Percentiles rank a stretch among this genome's conserved stretches.
Evolutionary conservation across 2,888 invertebrate species (phyloP).

Genomic region (Zaprionus obscuricornis): DNA sequence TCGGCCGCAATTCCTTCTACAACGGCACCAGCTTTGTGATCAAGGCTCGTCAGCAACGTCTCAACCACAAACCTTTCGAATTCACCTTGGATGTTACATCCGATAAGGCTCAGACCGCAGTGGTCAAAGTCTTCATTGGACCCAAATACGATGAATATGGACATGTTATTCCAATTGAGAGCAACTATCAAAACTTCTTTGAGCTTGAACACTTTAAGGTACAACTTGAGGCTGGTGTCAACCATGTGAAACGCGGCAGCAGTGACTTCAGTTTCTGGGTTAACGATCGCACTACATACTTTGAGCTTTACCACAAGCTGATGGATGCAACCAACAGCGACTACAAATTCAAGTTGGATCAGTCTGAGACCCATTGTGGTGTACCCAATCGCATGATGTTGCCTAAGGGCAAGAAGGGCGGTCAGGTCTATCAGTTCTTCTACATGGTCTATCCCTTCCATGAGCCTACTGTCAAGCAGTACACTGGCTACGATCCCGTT

Average conservation of each 20-base stretch:
- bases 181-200: slow-evolving; percentile 87
- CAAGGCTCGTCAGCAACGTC: slow-evolving; percentile 86
- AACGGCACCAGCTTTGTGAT: slow-evolving; percentile 83
- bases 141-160: slow-evolving; percentile 87
- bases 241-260: slow-evolving; percentile 85
- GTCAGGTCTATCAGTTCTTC: slow-evolving; percentile 86
- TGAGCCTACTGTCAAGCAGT: slow-evolving; percentile 83
- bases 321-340: slow-evolving; percentile 84
- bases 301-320: slow-evolving; percentile 84
- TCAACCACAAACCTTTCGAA: slow-evolving; percentile 88
- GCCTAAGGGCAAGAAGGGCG: slow-evolving; percentile 87
- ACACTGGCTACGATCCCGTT: slow-evolving; percentile 84
- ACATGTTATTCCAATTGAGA: slow-evolving; percentile 85
- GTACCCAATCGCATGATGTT: slow-evolving; percentile 87
- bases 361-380: slow-evolving; percentile 85
- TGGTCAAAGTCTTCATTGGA: slow-evolving; percentile 88
- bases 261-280: slow-evolving; percentile 87
- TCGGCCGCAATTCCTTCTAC: slow-evolving; percentile 79
- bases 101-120: slow-evolving; percentile 86
- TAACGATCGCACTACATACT: slow-evolving; percentile 85
- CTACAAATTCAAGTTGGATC: slow-evolving; percentile 84
- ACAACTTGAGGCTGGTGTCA: slow-evolving; percentile 85
- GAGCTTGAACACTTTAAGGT: slow-evolving; percentile 88
- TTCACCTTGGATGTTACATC: slow-evolving; percentile 85
- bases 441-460: slow-evolving; percentile 86